Conservation (phyloP, 2,797 vertebrate genomes). For the Esox masquinongy region DNA sequence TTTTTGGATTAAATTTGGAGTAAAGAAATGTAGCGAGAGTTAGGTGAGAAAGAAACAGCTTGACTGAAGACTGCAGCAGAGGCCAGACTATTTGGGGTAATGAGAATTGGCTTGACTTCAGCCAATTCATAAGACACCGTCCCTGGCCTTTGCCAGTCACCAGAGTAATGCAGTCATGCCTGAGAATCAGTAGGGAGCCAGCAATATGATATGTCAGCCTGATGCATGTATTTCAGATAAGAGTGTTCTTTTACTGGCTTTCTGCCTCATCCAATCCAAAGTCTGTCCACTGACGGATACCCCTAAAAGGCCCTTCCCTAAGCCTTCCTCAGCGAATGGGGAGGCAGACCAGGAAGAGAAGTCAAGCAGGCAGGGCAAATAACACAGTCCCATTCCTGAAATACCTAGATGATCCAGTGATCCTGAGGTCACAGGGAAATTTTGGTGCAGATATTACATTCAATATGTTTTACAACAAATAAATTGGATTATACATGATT, state of each 20-base stretch:
- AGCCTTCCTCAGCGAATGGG: background rate
- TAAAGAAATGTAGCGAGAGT: background rate
- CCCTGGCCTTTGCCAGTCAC: constrained; percentile 62
- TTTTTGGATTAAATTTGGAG: background rate
- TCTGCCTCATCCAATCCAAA: constrained; percentile 48
- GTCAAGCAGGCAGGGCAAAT: background rate
- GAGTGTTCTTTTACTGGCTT: constrained; percentile 54
- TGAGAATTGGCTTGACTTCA: constrained; percentile 55
- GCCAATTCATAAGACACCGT: constrained; percentile 63
- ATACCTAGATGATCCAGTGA: constrained; percentile 2
- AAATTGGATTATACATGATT: background rate
- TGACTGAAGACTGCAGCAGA: constrained; percentile 18
- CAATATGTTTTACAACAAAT: constrained; percentile 13
- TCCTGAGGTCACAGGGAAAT: background rate
- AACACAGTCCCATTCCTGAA: background rate
- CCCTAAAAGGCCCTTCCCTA: background rate
- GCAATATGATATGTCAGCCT: constrained; percentile 36
- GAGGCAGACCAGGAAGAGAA: background rate
- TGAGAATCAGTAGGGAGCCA: constrained; percentile 34
- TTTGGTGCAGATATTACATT: constrained; percentile 24
- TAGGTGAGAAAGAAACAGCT: background rate
- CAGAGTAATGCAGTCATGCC: constrained; percentile 37
- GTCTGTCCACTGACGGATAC: background rate
- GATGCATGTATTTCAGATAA: constrained; percentile 60
- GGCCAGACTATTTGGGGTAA: constrained; percentile 63